Evolutionary conservation across 2,113 vertebrate genomes (phyloP).

Genomic region (Struthio camelus): DNA sequence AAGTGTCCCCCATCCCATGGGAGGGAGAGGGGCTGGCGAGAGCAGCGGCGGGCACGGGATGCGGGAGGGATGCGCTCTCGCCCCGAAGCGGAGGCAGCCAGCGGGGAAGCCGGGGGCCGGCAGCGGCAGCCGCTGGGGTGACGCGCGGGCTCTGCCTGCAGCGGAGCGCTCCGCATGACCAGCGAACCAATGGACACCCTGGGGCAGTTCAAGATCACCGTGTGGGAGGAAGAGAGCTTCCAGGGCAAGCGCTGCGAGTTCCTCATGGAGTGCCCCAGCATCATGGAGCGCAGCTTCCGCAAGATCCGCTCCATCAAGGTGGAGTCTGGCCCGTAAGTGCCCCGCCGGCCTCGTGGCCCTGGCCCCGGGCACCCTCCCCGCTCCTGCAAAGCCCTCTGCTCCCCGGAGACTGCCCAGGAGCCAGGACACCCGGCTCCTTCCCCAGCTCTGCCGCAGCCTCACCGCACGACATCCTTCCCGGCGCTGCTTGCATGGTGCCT

Average conservation of each 20-base stretch:
- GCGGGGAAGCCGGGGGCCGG: not conserved
- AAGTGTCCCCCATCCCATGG: not conserved
- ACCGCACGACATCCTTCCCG: fast-evolving
- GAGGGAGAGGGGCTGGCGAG: not conserved
- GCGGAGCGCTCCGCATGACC: slow-evolving; percentile 79
- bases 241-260: slow-evolving; percentile 94
- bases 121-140: not conserved
- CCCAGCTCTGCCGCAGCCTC: not conserved
- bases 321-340: slow-evolving; percentile 92
- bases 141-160: not conserved
- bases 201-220: slow-evolving; percentile 90
- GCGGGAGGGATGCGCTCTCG: not conserved
- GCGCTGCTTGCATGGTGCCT: not conserved
- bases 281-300: slow-evolving; percentile 91
- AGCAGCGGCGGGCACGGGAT: fast-evolving
- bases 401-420: not conserved
- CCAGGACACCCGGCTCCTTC: not conserved
- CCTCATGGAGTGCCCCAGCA: slow-evolving; percentile 92
- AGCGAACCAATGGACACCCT: slow-evolving; percentile 89
- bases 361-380: not conserved
- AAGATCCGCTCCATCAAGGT: slow-evolving; percentile 97
- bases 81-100: not conserved
- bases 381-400: not conserved
- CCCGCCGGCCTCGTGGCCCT: not conserved
- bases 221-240: slow-evolving; percentile 97